Conservation (phyloP, 2,888 invertebrate genomes). For the Stictocephala bisonia region DNA sequence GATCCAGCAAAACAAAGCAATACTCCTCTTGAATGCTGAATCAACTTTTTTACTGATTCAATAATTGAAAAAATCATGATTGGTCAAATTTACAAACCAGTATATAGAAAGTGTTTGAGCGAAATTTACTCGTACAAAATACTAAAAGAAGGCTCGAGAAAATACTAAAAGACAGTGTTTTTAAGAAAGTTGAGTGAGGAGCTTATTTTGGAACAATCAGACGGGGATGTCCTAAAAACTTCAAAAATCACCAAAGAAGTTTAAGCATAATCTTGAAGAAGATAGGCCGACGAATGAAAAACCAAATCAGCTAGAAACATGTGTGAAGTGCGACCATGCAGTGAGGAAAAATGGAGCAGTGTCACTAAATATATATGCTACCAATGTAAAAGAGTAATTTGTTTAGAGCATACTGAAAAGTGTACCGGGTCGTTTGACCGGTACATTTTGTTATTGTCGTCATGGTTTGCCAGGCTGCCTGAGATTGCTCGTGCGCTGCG, state of each 20-base stretch:
- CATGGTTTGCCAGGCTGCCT: too few relatives aligned
- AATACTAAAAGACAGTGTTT: conserved; percentile 41
- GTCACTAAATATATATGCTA: too few relatives aligned
- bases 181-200: conserved; percentile 39
- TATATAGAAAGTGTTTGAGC: conserved; percentile 22
- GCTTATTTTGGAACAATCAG: conserved; percentile 46
- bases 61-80: conserved; percentile 51
- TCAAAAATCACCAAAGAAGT: background rate
- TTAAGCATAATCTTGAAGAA: background rate
- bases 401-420: too few relatives aligned
- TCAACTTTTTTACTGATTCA: conserved; percentile 50
- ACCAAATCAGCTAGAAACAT: too few relatives aligned
- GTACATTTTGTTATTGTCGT: too few relatives aligned
- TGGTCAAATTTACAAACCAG: conserved; percentile 52
- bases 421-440: too few relatives aligned
- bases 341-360: too few relatives aligned
- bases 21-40: conserved; percentile 53
- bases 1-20: conserved; percentile 52
- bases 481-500: too few relatives aligned
- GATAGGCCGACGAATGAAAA: background rate
- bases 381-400: too few relatives aligned
- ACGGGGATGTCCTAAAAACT: too few relatives aligned
- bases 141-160: conserved; percentile 49
- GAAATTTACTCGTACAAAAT: conserved; percentile 7
- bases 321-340: too few relatives aligned